phyloP scores from a whole-genome alignment of 2,888 invertebrate genomes.

The Rhabditophanes sp. region DNA sequence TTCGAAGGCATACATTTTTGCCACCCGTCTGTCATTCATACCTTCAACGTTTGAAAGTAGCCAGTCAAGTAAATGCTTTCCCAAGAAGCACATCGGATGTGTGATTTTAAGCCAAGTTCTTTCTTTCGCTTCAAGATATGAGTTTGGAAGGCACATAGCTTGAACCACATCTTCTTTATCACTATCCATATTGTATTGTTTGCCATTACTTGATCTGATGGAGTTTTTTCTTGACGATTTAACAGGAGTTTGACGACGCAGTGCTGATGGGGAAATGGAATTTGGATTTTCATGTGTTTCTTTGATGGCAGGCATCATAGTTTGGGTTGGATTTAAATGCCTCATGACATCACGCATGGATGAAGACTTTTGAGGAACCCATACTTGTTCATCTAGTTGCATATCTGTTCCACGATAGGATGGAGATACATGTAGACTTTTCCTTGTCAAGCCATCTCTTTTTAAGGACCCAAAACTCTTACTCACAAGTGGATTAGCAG shows the following conservation, averaged over 20 bases:
- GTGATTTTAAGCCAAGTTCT: slow-evolving; percentile 97
- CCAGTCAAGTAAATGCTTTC: slow-evolving; percentile 42
- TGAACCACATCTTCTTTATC: slow-evolving; percentile 56
- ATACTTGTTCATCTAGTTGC: slow-evolving; percentile 94
- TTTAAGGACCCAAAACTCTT: too few relatives aligned
- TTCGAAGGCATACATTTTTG: slow-evolving; percentile 21
- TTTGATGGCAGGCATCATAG: too few relatives aligned
- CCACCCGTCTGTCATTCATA: slow-evolving; percentile 23
- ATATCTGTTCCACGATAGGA: slow-evolving; percentile 71
- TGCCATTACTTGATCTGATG: too few relatives aligned
- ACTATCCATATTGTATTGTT: slow-evolving; percentile 16
- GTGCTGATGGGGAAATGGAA: too few relatives aligned
- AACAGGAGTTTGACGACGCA: too few relatives aligned
- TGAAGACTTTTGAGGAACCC: too few relatives aligned
- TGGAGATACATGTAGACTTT: slow-evolving; percentile 97
- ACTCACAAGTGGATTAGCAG: too few relatives aligned
- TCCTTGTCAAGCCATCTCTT: slow-evolving; percentile 97
- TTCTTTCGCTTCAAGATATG: slow-evolving; percentile 85
- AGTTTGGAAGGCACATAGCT: slow-evolving; percentile 86
- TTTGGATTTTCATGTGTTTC: too few relatives aligned
- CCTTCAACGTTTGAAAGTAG: slow-evolving; percentile 30
- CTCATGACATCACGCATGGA: too few relatives aligned
- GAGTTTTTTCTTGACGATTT: too few relatives aligned
- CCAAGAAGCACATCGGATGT: slow-evolving; percentile 94
- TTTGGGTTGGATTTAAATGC: too few relatives aligned